A percentile compares a stretch with the other conserved stretches of the same genome.
These are phyloP conservation scores for Trogon melanurus DNA, from an alignment of 2,113 vertebrate genomes.

Conservation along the genomic window DNA sequence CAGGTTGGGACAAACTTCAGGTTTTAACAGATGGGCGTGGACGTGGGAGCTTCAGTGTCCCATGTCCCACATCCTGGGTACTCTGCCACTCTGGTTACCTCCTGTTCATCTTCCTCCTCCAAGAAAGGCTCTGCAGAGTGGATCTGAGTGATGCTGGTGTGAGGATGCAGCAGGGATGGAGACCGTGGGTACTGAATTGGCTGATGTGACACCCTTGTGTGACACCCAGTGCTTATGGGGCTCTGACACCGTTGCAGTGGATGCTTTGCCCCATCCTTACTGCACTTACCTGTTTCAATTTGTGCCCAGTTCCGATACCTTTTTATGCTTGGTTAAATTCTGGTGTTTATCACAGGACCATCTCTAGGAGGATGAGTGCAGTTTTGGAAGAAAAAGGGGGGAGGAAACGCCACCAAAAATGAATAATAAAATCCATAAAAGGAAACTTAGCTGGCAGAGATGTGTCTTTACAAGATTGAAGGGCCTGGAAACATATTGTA, in stretches of 20 bases:
- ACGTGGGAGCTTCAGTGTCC: neutral
- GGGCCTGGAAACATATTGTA: constrained; percentile 47
- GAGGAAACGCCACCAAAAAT: neutral
- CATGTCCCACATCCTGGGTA: accelerated
- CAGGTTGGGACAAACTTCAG: neutral
- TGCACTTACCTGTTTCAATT: neutral
- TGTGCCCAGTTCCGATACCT: neutral
- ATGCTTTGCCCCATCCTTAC: neutral
- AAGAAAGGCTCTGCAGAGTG: neutral
- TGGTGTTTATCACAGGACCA: neutral
- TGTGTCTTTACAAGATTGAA: constrained; percentile 22
- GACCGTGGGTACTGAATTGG: neutral
- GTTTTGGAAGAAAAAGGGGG: neutral
- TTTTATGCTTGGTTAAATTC: neutral
- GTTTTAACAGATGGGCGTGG: neutral
- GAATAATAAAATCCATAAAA: constrained; percentile 28
- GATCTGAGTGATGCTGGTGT: neutral
- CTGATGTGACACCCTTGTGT: neutral
- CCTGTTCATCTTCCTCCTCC: neutral
- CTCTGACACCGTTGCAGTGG: neutral
- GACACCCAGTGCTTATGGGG: neutral
- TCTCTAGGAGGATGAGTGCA: neutral
- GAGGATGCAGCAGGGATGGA: neutral
- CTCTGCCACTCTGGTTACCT: neutral
- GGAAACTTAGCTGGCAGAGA: neutral